Evolutionary conservation across 2,113 vertebrate genomes (phyloP).

Genomic region (Capricornis sumatraensis): DNA sequence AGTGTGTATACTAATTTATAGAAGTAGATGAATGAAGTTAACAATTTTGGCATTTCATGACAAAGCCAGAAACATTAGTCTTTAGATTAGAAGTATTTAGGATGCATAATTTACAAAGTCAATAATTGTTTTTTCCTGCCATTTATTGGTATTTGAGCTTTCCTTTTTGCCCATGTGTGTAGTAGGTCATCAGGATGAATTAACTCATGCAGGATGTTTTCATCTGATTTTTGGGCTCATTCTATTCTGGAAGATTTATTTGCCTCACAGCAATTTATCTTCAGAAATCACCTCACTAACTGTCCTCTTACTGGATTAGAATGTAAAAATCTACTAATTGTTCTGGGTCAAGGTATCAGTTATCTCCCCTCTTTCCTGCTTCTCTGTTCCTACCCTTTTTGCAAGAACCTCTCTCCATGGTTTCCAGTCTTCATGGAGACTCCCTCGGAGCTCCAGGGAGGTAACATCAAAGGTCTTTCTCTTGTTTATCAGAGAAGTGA

Average conservation of each 20-base stretch:
- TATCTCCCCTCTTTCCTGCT: neutral
- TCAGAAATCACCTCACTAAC: neutral
- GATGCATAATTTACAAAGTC: conserved; percentile 12
- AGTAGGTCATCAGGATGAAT: neutral
- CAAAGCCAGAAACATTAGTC: conserved; percentile 29
- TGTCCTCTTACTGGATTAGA: neutral
- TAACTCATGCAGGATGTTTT: neutral
- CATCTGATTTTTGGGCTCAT: neutral
- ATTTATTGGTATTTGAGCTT: conserved; percentile 13
- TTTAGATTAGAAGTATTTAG: conserved; percentile 13
- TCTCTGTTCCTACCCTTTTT: neutral
- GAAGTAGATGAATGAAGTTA: neutral
- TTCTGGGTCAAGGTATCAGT: neutral
- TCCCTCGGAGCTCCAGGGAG: neutral
- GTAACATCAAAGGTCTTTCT: neutral
- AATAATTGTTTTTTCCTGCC: conserved; percentile 15
- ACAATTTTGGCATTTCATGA: conserved; percentile 41
- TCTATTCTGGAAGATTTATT: neutral
- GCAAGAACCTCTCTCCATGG: no score
- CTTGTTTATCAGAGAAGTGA: neutral
- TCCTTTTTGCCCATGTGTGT: neutral
- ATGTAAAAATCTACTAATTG: neutral
- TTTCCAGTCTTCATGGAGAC: neutral
- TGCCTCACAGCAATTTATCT: neutral
- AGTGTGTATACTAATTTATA: conserved; percentile 37